phyloP scores from a whole-genome alignment of 37 sponge, comb jelly and placozoan genomes.

The Chondrilla cf. caribensis region DNA sequence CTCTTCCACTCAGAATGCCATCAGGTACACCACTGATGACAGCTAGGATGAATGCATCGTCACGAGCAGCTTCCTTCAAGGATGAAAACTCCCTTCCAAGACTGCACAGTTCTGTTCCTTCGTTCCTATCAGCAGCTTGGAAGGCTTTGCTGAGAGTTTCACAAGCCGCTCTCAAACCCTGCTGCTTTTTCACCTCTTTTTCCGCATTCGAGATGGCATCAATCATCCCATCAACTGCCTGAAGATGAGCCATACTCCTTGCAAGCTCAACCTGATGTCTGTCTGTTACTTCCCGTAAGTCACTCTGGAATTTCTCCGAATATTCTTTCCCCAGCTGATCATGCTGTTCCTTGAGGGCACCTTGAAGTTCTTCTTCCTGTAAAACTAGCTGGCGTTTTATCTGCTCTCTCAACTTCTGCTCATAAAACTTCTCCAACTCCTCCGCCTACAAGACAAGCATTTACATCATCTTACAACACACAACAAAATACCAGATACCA shows the following conservation, averaged over 20 bases:
- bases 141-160: constrained; percentile 51
- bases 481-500: not conserved
- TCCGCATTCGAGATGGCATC: constrained; percentile 53
- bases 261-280: constrained; percentile 56
- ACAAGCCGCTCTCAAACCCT: constrained; percentile 56
- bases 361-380: constrained; percentile 32
- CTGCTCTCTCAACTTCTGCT: constrained; percentile 53
- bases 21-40: constrained; percentile 56
- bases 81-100: constrained; percentile 35
- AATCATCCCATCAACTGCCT: constrained; percentile 69
- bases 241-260: constrained; percentile 33
- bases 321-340: constrained; percentile 37
- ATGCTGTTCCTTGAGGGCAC: constrained; percentile 32
- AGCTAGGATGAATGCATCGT: constrained; percentile 45
- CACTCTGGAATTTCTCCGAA: constrained; percentile 11
- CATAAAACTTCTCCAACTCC: constrained; percentile 22
- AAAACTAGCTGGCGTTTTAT: constrained; percentile 39
- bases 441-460: constrained; percentile 4
- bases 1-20: constrained; percentile 32
- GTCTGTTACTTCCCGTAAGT: constrained; percentile 32
- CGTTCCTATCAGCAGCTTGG: constrained; percentile 1
- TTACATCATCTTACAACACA: not conserved
- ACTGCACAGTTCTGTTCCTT: constrained; percentile 16
- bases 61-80: constrained; percentile 39
- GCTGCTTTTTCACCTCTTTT: constrained; percentile 43